Base-by-base conservation (phyloP, 2,888 invertebrate genomes). In the Rotaria magnacalcarata region DNA sequence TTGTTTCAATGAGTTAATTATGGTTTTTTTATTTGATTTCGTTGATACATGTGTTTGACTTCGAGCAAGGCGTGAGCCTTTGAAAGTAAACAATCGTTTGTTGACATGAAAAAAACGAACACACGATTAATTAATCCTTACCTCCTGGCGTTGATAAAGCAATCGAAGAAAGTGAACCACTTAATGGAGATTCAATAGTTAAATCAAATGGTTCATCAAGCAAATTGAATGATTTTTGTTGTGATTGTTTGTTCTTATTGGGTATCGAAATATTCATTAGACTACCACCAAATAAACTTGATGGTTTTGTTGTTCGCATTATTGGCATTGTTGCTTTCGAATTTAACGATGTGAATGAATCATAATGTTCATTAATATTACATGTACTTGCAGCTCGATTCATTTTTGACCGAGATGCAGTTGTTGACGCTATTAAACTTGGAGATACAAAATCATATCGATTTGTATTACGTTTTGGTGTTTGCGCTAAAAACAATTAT, bases 1-100 rank as follows among this genome's bases (percentile, higher is more conserved):
- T 74, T 87, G 87, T 80, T 84, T 85, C 14, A 87, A 41, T 34
- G 87, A 56, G 43, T 87, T 87, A 11, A 85, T 34, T 54, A 85
- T 85, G 21, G 87, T 80, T 43, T 84, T 75, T 84, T 85, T 87
- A 56, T 87, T 87, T 21, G 85, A 75, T 84, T 86, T 86, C 24
- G 75, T 80, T 24, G 11, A 47, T 43, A 80, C 21, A 34, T 67
- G 14, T 67, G 67, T 27, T 67, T 67, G 67, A 67, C 16, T 67
- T 16, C 34, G 34, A 16, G 0, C 67, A 16, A 67, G 34, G 34
- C 27, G 67, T 67, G 34, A 34, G 14, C 67, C 67, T 67, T 27
- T 14, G 16, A 67, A 67, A 27, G 8, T 11, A 21, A 56, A 52
- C 4, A n/a, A 34, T 34, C 34, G 34, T 34, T 34, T 34, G 34